phyloP scores from a whole-genome alignment of 1,140 invertebrate species.

The roundworm (Caenorhabditis elegans) region DNA sequence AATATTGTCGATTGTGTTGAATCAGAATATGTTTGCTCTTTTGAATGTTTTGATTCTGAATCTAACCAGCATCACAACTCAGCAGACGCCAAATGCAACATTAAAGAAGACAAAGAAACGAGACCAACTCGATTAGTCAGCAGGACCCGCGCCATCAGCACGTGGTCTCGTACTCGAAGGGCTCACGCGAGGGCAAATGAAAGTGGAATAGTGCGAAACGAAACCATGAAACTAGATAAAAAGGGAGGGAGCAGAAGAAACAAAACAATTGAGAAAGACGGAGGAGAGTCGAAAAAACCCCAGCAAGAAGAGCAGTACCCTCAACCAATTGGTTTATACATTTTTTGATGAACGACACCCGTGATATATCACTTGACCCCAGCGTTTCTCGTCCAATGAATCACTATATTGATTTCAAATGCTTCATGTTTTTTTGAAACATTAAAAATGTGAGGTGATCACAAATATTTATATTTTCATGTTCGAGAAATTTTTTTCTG shows the following conservation, averaged over 20 bases:
- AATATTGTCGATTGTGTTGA: no score
- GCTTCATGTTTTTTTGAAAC: neutral
- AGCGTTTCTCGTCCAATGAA: neutral
- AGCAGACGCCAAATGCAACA: neutral
- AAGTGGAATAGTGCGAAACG: constrained; percentile 4
- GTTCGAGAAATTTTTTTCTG: no score
- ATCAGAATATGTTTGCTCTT: no score
- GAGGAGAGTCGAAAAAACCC: neutral
- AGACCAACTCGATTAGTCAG: neutral
- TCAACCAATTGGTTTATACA: neutral
- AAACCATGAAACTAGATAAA: constrained; percentile 13
- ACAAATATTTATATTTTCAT: no score
- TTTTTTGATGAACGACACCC: neutral
- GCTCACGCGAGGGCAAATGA: neutral
- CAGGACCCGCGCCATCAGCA: neutral
- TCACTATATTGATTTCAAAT: neutral
- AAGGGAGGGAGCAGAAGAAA: neutral
- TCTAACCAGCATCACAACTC: no score
- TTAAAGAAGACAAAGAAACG: neutral
- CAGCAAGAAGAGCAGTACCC: neutral
- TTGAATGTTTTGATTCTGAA: no score
- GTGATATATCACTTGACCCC: constrained; percentile 1
- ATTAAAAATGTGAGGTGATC: no score
- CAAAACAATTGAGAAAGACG: neutral
- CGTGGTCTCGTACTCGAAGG: neutral